Conservation (phyloP, 2,113 vertebrate species). For the Corapipo altera region DNA sequence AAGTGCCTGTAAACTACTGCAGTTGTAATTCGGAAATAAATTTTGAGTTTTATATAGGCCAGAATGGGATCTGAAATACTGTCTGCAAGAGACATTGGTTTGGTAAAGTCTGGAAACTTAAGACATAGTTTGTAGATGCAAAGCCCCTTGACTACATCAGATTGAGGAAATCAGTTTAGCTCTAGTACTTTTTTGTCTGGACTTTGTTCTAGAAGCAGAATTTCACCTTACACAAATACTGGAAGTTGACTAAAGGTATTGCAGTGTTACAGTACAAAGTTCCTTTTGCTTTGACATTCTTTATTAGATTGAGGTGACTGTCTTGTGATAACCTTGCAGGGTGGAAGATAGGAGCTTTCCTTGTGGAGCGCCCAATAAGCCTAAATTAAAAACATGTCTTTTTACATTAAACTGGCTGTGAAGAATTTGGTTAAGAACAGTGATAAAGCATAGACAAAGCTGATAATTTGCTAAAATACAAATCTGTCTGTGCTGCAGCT, state of each 20-base stretch:
- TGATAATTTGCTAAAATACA: background rate
- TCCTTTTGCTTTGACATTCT: constrained; percentile 23
- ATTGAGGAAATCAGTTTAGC: background rate
- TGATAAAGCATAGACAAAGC: background rate
- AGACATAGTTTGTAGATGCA: background rate
- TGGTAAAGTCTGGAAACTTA: background rate
- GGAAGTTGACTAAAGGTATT: constrained; percentile 23
- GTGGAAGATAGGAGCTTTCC: background rate
- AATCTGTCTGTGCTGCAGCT: background rate
- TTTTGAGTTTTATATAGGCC: background rate
- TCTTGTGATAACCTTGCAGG: background rate
- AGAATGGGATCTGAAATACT: background rate
- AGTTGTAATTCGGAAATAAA: background rate
- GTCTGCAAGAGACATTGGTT: background rate
- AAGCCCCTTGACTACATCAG: background rate
- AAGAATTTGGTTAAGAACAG: background rate
- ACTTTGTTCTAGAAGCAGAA: constrained; percentile 46
- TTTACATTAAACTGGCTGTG: background rate
- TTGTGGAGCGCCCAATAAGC: background rate
- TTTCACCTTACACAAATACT: constrained; percentile 56
- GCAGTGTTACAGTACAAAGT: constrained; percentile 44
- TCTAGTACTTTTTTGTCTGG: background rate
- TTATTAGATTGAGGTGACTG: background rate
- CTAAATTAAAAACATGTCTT: background rate
- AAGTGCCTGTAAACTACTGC: background rate